Evolutionary conservation across 2,113 vertebrate genomes (phyloP).

Genomic region (Camelus dromedarius): DNA sequence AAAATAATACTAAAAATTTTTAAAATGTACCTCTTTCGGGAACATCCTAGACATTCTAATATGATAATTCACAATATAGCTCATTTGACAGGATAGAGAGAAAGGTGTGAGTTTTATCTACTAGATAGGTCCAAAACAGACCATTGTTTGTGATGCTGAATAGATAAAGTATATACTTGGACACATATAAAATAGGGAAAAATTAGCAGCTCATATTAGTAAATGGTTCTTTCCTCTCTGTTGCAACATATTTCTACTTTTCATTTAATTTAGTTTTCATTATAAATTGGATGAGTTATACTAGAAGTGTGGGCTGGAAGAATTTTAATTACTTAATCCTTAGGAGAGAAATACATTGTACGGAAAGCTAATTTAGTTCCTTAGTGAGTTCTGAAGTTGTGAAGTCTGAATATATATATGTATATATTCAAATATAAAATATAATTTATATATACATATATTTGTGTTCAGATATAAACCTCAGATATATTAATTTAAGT

Average conservation of each 20-base stretch:
- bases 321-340: constrained; percentile 52
- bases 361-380: background rate
- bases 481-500: background rate
- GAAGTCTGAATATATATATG: background rate
- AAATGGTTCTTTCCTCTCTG: background rate
- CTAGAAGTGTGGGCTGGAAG: background rate
- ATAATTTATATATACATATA: background rate
- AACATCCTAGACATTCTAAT: background rate
- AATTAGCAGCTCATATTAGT: constrained; percentile 1
- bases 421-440: background rate
- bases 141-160: background rate
- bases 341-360: background rate
- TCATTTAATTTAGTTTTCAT: constrained; percentile 50
- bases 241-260: constrained; percentile 21
- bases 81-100: background rate
- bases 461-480: background rate
- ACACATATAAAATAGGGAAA: background rate
- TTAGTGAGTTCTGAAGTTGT: background rate
- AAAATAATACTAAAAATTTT: background rate
- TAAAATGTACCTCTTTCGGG: background rate
- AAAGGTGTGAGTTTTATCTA: background rate
- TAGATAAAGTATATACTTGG: background rate
- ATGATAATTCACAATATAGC: background rate
- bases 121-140: background rate
- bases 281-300: constrained; percentile 27